Conservation (phyloP, 1,140 invertebrate genomes). For the Tetramorium parvispinum region DNA sequence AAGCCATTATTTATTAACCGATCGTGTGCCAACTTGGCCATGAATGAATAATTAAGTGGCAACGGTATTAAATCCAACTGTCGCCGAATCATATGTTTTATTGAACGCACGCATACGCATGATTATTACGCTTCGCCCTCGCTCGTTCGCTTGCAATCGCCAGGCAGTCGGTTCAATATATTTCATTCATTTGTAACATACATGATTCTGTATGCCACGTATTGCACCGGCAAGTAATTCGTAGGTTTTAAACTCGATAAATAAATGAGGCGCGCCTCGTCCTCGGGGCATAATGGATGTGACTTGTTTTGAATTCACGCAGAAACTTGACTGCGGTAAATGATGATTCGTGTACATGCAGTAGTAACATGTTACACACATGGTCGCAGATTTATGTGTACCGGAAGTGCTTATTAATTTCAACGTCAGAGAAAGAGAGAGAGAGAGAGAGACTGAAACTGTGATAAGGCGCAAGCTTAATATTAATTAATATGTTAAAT, state of each 20-base stretch:
- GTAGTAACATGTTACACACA: constrained; percentile 9
- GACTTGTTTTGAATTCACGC: constrained; percentile 49
- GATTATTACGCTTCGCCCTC: constrained; percentile 23
- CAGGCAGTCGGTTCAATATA: constrained; percentile 28
- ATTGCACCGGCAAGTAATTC: constrained; percentile 18
- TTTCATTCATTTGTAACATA: constrained; percentile 23
- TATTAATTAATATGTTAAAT: not conserved
- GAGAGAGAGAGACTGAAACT: not conserved
- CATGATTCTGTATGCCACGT: not conserved
- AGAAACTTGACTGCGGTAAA: constrained; percentile 49
- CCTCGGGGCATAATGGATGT: constrained; percentile 35
- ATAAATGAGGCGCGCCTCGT: constrained; percentile 43
- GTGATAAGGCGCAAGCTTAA: not conserved
- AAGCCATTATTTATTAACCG: not conserved
- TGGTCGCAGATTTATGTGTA: constrained; percentile 14
- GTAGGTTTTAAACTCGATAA: constrained; percentile 61
- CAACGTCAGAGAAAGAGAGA: not conserved
- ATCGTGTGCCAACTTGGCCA: not conserved
- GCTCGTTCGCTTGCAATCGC: constrained; percentile 16
- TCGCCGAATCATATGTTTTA: constrained; percentile 33
- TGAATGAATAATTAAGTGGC: constrained; percentile 48
- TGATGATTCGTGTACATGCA: constrained; percentile 21
- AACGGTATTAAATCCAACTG: constrained; percentile 21
- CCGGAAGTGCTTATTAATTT: constrained; percentile 45
- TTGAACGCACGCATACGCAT: not conserved